Conservation (phyloP, 1,140 invertebrate genomes). For the Pseudomyrmex cubaensis region DNA sequence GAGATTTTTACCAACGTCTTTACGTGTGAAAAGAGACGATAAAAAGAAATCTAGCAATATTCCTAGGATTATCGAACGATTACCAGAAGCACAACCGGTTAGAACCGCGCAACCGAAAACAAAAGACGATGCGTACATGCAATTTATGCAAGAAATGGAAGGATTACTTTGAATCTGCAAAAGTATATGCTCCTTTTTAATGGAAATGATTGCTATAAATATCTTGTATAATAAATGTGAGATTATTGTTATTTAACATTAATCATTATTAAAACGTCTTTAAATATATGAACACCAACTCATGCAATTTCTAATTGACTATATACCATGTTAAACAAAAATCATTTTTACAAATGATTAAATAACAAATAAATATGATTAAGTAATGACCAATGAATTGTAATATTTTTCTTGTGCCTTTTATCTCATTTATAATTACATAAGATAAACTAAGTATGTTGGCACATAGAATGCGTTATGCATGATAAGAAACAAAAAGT, state of each 20-base stretch:
- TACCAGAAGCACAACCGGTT: conserved; percentile 81
- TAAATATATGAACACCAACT: not conserved
- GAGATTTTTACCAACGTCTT: conserved; percentile 95
- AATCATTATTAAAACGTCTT: conserved; percentile 15
- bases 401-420: not conserved
- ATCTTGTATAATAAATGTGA: conserved; percentile 57
- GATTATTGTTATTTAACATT: conserved; percentile 20
- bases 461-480: too few relatives aligned
- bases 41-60: conserved; percentile 84
- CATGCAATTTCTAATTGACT: conserved; percentile 7
- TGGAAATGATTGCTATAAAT: conserved; percentile 37
- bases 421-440: not conserved
- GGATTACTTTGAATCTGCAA: conserved; percentile 89
- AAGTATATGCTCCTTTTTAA: conserved; percentile 62
- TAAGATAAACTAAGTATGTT: too few relatives aligned
- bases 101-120: conserved; percentile 86
- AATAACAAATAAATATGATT: not conserved
- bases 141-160: conserved; percentile 99
- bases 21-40: conserved; percentile 95
- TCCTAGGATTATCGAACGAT: conserved; percentile 81
- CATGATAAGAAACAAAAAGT: too few relatives aligned
- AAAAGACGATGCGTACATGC: conserved; percentile 98
- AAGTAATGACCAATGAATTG: conserved; percentile 1
- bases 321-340: not conserved
- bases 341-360: not conserved